phyloP scores from a whole-genome alignment of 2,797 vertebrate species.

The Amphiprion clarkii region DNA sequence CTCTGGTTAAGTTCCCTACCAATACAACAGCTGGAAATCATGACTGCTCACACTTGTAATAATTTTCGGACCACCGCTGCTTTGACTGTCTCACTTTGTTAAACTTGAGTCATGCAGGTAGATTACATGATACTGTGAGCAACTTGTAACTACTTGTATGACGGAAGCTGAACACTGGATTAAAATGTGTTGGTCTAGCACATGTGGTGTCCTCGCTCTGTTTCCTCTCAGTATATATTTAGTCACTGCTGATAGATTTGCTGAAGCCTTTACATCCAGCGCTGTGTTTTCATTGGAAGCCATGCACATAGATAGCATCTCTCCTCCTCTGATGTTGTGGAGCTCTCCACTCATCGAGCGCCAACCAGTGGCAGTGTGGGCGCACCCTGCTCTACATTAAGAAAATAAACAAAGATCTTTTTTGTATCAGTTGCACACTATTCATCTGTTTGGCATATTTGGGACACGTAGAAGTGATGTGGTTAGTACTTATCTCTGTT shows the following conservation, averaged over 20 bases:
- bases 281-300: slow-evolving; percentile 67
- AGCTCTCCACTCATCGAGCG: slow-evolving; percentile 52
- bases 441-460: slow-evolving; percentile 37
- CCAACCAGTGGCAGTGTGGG: slow-evolving; percentile 54
- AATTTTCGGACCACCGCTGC: neutral
- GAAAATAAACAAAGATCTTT: slow-evolving; percentile 66
- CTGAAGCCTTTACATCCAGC: slow-evolving; percentile 53
- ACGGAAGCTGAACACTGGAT: slow-evolving; percentile 3
- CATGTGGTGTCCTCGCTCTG: neutral
- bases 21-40: neutral
- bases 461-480: slow-evolving; percentile 22
- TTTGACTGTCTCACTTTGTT: neutral
- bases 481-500: slow-evolving; percentile 40
- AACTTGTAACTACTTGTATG: neutral
- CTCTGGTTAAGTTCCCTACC: neutral
- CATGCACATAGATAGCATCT: slow-evolving; percentile 66
- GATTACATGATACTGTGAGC: neutral
- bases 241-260: slow-evolving; percentile 38
- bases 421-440: slow-evolving; percentile 36
- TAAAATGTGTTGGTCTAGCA: neutral
- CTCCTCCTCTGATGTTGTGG: slow-evolving; percentile 55
- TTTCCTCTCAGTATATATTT: slow-evolving; percentile 38
- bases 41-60: neutral
- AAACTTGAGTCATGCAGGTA: neutral
- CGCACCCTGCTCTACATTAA: slow-evolving; percentile 47